Evolutionary conservation across 1,140 invertebrate genomes (phyloP), one percentile per base, ranked within the genome.

Genomic region (Zaprionus ornatus): DNA sequence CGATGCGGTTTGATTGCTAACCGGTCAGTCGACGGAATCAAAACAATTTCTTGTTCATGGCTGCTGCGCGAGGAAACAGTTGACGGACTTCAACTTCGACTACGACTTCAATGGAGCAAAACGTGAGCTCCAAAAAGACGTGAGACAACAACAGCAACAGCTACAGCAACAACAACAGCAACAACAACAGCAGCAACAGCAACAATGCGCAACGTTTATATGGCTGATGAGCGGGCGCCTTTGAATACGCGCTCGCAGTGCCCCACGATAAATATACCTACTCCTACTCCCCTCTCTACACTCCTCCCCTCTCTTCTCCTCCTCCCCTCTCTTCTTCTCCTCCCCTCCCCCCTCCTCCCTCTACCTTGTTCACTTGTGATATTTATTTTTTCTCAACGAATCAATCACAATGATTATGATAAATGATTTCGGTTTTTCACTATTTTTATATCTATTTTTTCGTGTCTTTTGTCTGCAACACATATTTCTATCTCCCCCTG

Each of bases 351-450:
- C 2, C 1, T 6, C 15, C 15, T n/a, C 5, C 37, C 2, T 0
- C n/a, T 9, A 29, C 27, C 50, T 48, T 59, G 52, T 81, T 85
- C 79, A 85, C 82, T 90, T 88, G 78, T 77, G 81, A 81, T 90
- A 90, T 85, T 84, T 88, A 59, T 37, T 57, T 69, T 88, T 90
- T 90, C 84, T 72, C 80, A 87, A 91, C 88, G 81, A 91, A 91
- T 91, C 88, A 91, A 91, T 91, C 88, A 88, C 81, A 84, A 84
- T 91, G 88, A 91, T 91, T 91, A 91, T 91, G 88, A 91, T 91
- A 91, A 91, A 91, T 91, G 88, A 91, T 87, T 83, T 90, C 64
- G 66, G 72, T 77, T 90, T 85, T 88, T 88, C 10, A 59, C 50
- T n/a, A 27, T 54, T 27, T 55, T 27, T 27, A n/a, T 42, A n/a